Percentiles rank a stretch among this genome's conserved stretches.
phyloP scores from a whole-genome alignment of 2,888 invertebrate genomes.

The Temnothorax rugatulus region DNA sequence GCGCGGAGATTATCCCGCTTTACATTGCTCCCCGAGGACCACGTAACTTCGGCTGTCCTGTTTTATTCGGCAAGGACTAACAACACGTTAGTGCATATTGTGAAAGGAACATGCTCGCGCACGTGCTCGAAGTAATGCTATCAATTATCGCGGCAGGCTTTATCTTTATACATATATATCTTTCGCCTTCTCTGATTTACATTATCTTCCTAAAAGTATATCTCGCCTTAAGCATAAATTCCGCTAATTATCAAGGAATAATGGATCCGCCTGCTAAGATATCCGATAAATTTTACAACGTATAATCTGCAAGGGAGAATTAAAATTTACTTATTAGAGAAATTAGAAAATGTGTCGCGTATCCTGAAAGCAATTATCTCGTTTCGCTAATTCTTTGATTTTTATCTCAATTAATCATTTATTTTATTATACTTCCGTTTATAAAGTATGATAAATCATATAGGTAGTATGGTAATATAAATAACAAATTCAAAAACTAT shows the following conservation, averaged over 20 bases:
- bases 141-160: constrained; percentile 27
- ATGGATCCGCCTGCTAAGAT: constrained; percentile 18
- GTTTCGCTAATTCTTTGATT: background rate
- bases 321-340: constrained; percentile 9
- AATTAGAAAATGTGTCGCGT: background rate
- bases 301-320: background rate
- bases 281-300: constrained; percentile 5
- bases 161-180: constrained; percentile 25
- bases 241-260: constrained; percentile 38
- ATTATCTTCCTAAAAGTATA: constrained; percentile 1
- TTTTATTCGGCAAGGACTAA: constrained; percentile 56
- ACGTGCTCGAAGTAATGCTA: constrained; percentile 43
- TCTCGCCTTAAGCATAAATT: background rate
- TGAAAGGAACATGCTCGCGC: constrained; percentile 36
- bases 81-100: constrained; percentile 19
- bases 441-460: background rate
- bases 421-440: background rate
- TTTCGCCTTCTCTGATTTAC: constrained; percentile 28
- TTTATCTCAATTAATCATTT: background rate
- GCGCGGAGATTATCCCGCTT: constrained; percentile 42
- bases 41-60: constrained; percentile 59
- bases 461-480: background rate
- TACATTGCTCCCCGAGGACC: constrained; percentile 26
- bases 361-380: constrained; percentile 26
- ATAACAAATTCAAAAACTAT: background rate